Base-by-base conservation (phyloP, 2,113 vertebrate genomes). In the Centropus unirufus region DNA sequence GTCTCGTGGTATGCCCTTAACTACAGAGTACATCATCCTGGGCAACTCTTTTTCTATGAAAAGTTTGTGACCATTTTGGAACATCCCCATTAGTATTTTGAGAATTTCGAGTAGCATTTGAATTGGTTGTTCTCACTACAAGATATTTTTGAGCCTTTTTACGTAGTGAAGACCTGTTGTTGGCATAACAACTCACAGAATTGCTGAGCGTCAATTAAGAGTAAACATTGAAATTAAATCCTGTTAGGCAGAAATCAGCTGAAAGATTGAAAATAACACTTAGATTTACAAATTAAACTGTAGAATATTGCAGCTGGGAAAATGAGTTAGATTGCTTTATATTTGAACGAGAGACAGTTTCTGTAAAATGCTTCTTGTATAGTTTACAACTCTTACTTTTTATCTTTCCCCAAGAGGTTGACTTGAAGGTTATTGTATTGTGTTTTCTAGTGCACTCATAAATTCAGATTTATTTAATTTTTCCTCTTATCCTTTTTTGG, bases 141-240 rank as follows among this genome's bases (percentile, higher is more conserved):
- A 69, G 69, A 13, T 83, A 40, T 75, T 89, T 89, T 80, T 83
- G 61, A 83, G 8, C 5, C 47, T 91, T 88, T 87, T 76, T 67
- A n/a, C 11, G 9, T 54, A 84, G 51, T 24, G 44, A 87, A 77
- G 70, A 34, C 29, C 14, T 69, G 12, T 55, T 85, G 21, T 79
- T 92, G 47, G 24, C 42, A 30, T 20, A 73, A 39, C 26, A 64
- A 77, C 49, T 82, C 24, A 16, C 14, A 24, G 18, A 58, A 72
- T 46, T 84, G 64, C 47, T 82, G 69, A 88, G 72, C 55, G 52
- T 61, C 75, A 83, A n/a, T 92, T 90, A 90, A 70, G 68, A 89
- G n/a, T 59, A 86, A 92, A 89, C 40, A 79, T 79, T 76, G 49
- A 30, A 86, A 86, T 94, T 95, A 97, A 90, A 96, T 36, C 83